Evolutionary conservation across 1,140 invertebrate species (phyloP), one percentile per base, ranked within the genome.

Genomic region (Periplaneta americana): DNA sequence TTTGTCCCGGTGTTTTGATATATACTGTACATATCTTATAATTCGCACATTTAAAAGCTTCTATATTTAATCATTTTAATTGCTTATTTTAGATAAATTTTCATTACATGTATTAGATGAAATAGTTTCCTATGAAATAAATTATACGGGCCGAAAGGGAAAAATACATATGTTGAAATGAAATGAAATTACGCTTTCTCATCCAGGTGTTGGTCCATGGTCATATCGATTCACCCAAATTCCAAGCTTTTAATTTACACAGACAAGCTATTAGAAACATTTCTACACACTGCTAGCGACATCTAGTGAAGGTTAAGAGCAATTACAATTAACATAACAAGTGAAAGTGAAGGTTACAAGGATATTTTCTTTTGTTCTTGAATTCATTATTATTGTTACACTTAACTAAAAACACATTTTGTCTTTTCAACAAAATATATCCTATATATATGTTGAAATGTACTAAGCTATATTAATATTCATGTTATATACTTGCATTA

Each of bases 191-290:
- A 66, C 4, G 28, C 28, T 66, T 5, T 28, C 48, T 28, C n/a
- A n/a, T 28, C 11, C 3, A 28, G 48, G 48, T 28, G 11, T 66
- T 78, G 35, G 35, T 36, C 77, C 77, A 78, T 78, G 77, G 77
- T 78, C 77, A 78, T 31, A 78, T 78, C 35, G 77, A 78, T 78
- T n/a, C 77, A 78, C 77, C 77, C 77, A 78, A 78, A 78, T 78
- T 78, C 77, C 77, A 78, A 78, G 35, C 35, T 78, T 78, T 78
- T 78, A 32, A 17, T 15, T 78, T 36, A 32, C 39, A 78, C 77
- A 78, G 22, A 37, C 35, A 78, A 34, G 28, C 35, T 78, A 78
- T 37, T 32, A 78, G 77, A 36, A 37, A 78, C 35, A 37, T 17
- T 34, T 32, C 39, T 37, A 78, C n/a, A 78, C 28, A 36, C 39